phyloP scores from a whole-genome alignment of 2,888 invertebrate species.

The Alloscopus bannaensis region DNA sequence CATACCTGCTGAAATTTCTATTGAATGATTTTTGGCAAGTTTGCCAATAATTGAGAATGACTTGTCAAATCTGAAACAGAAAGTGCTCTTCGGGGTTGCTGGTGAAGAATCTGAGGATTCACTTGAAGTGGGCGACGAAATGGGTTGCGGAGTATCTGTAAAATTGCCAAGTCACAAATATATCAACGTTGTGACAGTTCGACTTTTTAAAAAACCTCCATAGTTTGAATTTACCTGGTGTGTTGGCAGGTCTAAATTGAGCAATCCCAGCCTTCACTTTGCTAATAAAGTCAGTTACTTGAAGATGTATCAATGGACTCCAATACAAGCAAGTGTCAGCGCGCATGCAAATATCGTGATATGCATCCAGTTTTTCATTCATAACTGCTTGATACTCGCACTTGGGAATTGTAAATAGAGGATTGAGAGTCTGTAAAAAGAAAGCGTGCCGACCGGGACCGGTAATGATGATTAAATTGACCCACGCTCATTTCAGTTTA shows the following conservation, averaged over 20 bases:
- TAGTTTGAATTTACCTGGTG: background rate
- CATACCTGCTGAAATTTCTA: slow-evolving; percentile 71
- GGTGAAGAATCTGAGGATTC: slow-evolving; percentile 18
- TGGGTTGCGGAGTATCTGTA: too few species aligned
- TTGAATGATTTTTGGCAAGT: slow-evolving; percentile 71
- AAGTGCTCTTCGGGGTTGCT: slow-evolving; percentile 41
- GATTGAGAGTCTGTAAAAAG: slow-evolving; percentile 71
- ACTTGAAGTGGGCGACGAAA: slow-evolving; percentile 16
- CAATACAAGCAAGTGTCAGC: slow-evolving; percentile 71
- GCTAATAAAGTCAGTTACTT: slow-evolving; percentile 68
- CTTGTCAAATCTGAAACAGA: slow-evolving; percentile 68
- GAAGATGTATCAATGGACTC: slow-evolving; percentile 72
- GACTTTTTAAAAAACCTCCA: too few species aligned
- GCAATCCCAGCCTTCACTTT: slow-evolving; percentile 53
- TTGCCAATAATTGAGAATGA: slow-evolving; percentile 71
- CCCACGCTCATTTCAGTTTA: too few species aligned
- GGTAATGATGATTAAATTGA: too few species aligned
- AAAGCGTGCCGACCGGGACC: too few species aligned
- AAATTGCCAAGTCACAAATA: background rate
- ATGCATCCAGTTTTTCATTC: slow-evolving; percentile 53
- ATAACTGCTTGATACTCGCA: slow-evolving; percentile 65
- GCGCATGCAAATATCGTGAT: slow-evolving; percentile 64
- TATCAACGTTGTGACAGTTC: too few species aligned
- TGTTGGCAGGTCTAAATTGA: slow-evolving; percentile 6
- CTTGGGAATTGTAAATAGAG: slow-evolving; percentile 71